Base-by-base conservation (phyloP, 2,888 invertebrate genomes). In the Frankliniella intonsa region DNA sequence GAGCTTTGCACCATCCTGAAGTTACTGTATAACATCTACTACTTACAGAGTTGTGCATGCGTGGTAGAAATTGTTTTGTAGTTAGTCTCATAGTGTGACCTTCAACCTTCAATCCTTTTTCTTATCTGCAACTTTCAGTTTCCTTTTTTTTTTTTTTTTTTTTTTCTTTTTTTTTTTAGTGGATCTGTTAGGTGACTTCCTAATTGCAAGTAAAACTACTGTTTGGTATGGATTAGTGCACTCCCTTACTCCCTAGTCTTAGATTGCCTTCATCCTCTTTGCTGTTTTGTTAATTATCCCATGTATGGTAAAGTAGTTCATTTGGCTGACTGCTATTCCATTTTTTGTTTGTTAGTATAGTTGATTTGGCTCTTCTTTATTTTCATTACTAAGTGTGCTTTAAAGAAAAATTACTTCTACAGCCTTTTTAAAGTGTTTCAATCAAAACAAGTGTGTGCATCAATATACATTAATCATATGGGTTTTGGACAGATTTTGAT, bases 401-500 rank as follows among this genome's bases (percentile, higher is more conserved):
- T 25, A 2, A 2, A 19, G 3, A 25, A 17, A 8, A 19, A 19
- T 69, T 17, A 25, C 38, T 38, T 38, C 38, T 3, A 38, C 38
- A 38, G 38, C 38, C 38, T 38, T 38, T 38, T 2, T 38, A 38
- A 38, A 38, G 38, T 38, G 3, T 38, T 38, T 38, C 3, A 38
- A 5, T 38, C 5, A 38, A 3, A 38, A 3, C 38, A 3, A 38
- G 8, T 50, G 80, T 38, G 3, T 80, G 80, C 2, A 38, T 80
- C 50, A 11, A 38, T 80, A 17, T 50, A 50, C 80, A 14, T 82
- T 82, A 51, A 81, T 81, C 88, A 87, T n/a, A 88, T 88, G 88
- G 84, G 85, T 5, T 38, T 38, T 38, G 86, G 85, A 0, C 87
- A 95, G 95, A 94, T 95, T 85, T 92, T 93, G n/a, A 91, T 95